Percentiles rank a stretch among this genome's conserved stretches.
phyloP scores from a whole-genome alignment of 2,113 vertebrate genomes.

The Amphiprion percula region DNA sequence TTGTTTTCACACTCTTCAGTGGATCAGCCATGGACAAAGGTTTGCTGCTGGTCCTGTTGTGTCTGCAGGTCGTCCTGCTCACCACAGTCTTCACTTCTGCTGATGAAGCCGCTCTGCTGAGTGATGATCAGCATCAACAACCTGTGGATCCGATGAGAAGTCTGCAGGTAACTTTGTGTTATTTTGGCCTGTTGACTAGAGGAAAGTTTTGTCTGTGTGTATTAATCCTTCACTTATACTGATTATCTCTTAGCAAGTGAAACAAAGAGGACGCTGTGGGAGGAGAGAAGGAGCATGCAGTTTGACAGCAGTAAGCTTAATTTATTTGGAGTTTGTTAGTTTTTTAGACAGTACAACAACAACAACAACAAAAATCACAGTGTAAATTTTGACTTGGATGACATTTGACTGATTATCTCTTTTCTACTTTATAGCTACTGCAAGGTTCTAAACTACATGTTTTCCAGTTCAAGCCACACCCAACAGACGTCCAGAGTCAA shows the following conservation, averaged over 20 bases:
- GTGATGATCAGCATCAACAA: not conserved
- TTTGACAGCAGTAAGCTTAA: too few relatives aligned
- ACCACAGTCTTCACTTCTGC: constrained; percentile 21
- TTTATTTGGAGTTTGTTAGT: too few relatives aligned
- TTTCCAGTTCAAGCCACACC: too few relatives aligned
- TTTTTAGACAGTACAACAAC: too few relatives aligned
- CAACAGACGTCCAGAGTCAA: too few relatives aligned
- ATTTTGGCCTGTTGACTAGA: too few relatives aligned
- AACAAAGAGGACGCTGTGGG: not conserved
- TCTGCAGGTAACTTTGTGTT: not conserved
- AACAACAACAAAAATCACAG: too few relatives aligned
- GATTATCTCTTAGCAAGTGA: not conserved
- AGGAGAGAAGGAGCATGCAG: not conserved
- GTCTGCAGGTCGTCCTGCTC: constrained; percentile 64
- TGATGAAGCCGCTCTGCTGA: not conserved
- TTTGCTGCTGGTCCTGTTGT: constrained; percentile 54
- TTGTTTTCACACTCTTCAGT: not conserved
- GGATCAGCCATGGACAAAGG: constrained; percentile 45
- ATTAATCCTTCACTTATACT: not conserved
- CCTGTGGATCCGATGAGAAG: not conserved
- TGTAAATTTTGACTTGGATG: too few relatives aligned
- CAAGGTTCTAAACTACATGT: too few relatives aligned
- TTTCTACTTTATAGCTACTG: too few relatives aligned
- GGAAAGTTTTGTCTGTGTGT: not conserved
- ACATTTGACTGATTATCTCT: too few relatives aligned